Evolutionary conservation across 2,797 vertebrate genomes (phyloP).

Genomic region (Gephyroberyx darwinii): DNA sequence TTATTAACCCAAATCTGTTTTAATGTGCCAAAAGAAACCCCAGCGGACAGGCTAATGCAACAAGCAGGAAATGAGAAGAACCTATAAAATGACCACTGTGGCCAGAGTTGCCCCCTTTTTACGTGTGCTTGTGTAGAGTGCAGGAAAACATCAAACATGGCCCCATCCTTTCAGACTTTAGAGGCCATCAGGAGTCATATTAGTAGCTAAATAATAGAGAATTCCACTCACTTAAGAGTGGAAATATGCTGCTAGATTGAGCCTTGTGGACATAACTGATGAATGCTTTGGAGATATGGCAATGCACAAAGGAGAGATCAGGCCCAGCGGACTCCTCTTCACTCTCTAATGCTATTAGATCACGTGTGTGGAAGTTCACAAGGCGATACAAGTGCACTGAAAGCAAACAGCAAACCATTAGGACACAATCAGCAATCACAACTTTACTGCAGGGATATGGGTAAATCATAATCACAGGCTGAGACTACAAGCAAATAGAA

Average conservation of each 20-base stretch:
- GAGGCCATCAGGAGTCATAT: slow-evolving; percentile 59
- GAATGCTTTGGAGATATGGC: slow-evolving; percentile 31
- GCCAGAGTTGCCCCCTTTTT: slow-evolving; percentile 54
- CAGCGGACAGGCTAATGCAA: slow-evolving; percentile 77
- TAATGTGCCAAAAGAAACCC: slow-evolving; percentile 83
- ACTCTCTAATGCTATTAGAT: slow-evolving; percentile 54
- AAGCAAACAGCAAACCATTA: slow-evolving; percentile 59
- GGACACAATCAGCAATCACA: slow-evolving; percentile 57
- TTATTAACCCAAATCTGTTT: slow-evolving; percentile 83
- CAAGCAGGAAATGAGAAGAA: slow-evolving; percentile 76
- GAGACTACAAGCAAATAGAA: slow-evolving; percentile 68
- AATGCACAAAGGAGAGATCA: slow-evolving; percentile 7
- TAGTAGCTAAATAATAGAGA: slow-evolving; percentile 72
- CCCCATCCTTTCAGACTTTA: slow-evolving; percentile 58
- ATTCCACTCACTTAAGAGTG: slow-evolving; percentile 59
- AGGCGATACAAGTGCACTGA: slow-evolving; percentile 53
- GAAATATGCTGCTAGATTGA: slow-evolving; percentile 48
- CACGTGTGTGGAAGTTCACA: slow-evolving; percentile 39
- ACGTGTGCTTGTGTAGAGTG: slow-evolving; percentile 57
- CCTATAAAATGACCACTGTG: slow-evolving; percentile 73
- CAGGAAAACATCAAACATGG: slow-evolving; percentile 68
- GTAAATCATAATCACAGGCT: slow-evolving; percentile 59
- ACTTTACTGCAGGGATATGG: slow-evolving; percentile 56
- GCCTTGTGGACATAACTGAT: slow-evolving; percentile 59
- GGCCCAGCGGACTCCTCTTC: slow-evolving; percentile 15